Base-by-base conservation (phyloP, 2,888 invertebrate genomes). In the Drosophila nr. perissopoda region DNA sequence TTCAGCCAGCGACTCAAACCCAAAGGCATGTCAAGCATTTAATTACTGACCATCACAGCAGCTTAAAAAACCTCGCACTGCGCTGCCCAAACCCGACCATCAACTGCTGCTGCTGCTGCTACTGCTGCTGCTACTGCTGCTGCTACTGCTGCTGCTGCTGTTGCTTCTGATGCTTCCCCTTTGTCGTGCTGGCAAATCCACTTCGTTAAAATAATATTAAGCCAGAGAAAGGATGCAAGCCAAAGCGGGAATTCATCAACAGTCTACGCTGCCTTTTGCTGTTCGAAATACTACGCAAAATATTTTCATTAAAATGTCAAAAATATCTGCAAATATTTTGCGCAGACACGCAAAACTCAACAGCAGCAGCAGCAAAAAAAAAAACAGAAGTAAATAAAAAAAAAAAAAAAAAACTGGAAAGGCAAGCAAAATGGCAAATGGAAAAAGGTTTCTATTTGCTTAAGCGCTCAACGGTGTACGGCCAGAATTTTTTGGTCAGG, bases 141-240 rank as follows among this genome's bases (percentile, higher is more conserved):
- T 36, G 16, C 11, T 42, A 13, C 6, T 21, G 6, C 13, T 40
- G 16, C 13, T 34, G 16, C 36, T 36, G 16, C 16, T 36, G 16
- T 16, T 36, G 16, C 3, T 38, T 3, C 13, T 46, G 25, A 4
- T 25, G 7, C 16, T 42, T 54, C n/a, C 34, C 34, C 63, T 29
- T 54, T 46, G 48, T 42, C 27, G 54, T 68, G 54, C 71, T 46
- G 54, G 60, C 72, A 74, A 79, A 85, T 83, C 72, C 76, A 82
- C 79, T 85, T 84, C 83, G 85, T 88, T 85, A 82, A 85, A 85
- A 85, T 76, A 85, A 88, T 82, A 88, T 87, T 82, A 88, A 82
- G 82, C 82, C 76, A 74, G 48, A 74, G 59, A 52, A 72, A 74
- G 67, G 68, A 77, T 72, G 31, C 27, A 58, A 38, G 56, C 58